A percentile compares a stretch with the other conserved stretches of the same genome.
Conservation (phyloP, 92 coral and sea anemone species). For the Desmophyllum pertusum region DNA sequence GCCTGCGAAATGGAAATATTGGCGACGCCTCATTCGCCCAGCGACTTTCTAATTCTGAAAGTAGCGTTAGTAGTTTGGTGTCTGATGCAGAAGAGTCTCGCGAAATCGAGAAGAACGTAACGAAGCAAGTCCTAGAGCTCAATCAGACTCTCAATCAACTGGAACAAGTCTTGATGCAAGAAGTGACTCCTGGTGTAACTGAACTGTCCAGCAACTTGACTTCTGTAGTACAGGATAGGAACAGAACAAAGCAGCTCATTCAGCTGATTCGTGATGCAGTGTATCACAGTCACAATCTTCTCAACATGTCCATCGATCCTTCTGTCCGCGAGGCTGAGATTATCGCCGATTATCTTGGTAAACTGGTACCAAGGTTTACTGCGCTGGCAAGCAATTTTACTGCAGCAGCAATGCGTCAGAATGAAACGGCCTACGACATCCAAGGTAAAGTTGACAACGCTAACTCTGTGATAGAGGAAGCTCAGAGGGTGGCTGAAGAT, state of each 20-base stretch:
- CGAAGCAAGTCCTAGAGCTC: constrained; percentile 54
- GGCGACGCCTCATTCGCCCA: constrained; percentile 79
- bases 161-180: constrained; percentile 50
- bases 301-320: constrained; percentile 56
- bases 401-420: constrained; percentile 52
- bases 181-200: constrained; percentile 62
- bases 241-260: constrained; percentile 58
- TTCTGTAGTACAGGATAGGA: constrained; percentile 26
- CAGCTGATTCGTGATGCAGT: constrained; percentile 47
- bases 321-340: constrained; percentile 51
- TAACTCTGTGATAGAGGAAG: constrained; percentile 17
- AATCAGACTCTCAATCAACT: constrained; percentile 70
- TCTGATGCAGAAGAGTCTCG: constrained; percentile 69
- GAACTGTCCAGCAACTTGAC: constrained; percentile 46
- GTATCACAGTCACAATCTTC: constrained; percentile 36
- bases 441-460: constrained; percentile 46
- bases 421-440: constrained; percentile 58
- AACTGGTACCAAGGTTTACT: constrained; percentile 54
- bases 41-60: constrained; percentile 50
- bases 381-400: constrained; percentile 53
- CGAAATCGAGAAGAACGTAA: constrained; percentile 63
- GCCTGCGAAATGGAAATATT: constrained; percentile 70
- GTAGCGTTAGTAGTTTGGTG: constrained; percentile 45
- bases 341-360: constrained; percentile 35
- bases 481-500: constrained; percentile 1